Percentiles rank a stretch among this genome's conserved stretches.
Evolutionary conservation across 2,888 invertebrate species (phyloP).

Genomic region (Drepana falcataria): DNA sequence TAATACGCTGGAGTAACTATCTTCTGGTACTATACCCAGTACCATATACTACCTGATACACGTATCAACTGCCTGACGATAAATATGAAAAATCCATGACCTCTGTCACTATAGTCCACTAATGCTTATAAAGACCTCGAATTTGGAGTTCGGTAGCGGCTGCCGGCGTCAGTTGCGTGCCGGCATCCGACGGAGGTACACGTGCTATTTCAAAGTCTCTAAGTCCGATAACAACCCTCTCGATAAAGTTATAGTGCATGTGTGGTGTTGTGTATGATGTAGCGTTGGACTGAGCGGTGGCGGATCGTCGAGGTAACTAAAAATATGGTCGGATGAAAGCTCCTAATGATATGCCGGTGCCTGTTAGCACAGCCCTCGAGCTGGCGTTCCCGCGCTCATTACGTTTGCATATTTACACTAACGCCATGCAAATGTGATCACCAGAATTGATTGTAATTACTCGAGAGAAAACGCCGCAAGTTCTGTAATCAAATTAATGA

Average conservation of each 20-base stretch:
- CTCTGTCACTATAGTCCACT: conserved; percentile 54
- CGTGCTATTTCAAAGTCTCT: conserved; percentile 27
- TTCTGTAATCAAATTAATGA: not conserved
- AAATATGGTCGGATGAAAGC: conserved; percentile 2
- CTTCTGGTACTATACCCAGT: not conserved
- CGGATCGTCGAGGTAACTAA: conserved; percentile 53
- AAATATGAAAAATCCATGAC: conserved; percentile 47
- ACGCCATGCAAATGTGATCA: not conserved
- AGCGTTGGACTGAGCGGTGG: conserved; percentile 35
- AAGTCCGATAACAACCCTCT: conserved; percentile 13
- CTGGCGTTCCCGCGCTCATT: conserved; percentile 21
- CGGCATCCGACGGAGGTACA: conserved; percentile 49
- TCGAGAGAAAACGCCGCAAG: not conserved
- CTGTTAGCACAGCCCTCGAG: conserved; percentile 29
- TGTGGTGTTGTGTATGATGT: conserved; percentile 37
- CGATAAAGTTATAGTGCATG: conserved; percentile 42
- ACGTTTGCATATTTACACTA: conserved; percentile 35
- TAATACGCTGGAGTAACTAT: not conserved
- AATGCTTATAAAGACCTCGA: conserved; percentile 60
- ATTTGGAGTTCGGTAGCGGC: conserved; percentile 50
- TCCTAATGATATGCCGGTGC: not conserved
- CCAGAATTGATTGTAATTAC: not conserved
- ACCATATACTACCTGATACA: not conserved
- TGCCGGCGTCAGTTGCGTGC: conserved; percentile 56
- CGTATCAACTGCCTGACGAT: conserved; percentile 15